phyloP scores from a whole-genome alignment of 2,113 vertebrate species.

The Mus spicilegus region DNA sequence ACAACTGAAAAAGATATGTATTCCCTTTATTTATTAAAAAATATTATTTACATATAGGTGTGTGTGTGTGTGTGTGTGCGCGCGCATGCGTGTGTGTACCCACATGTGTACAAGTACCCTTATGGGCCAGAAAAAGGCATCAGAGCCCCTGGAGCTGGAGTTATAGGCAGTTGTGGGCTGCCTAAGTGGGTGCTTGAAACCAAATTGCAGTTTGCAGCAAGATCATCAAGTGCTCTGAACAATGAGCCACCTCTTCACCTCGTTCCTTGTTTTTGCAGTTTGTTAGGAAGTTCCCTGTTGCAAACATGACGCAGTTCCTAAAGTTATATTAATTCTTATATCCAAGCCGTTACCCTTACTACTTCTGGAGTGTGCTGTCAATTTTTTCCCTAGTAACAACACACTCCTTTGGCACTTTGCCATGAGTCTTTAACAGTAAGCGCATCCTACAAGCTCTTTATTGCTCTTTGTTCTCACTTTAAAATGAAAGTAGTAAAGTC shows the following conservation, averaged over 20 bases:
- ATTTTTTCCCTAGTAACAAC: neutral
- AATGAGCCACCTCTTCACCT: neutral
- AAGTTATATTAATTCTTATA: neutral
- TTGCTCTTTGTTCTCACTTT: neutral
- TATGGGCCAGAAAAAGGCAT: neutral
- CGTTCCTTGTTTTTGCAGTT: neutral
- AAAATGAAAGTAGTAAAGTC: neutral
- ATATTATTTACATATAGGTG: neutral
- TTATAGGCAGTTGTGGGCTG: neutral
- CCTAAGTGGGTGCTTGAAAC: neutral
- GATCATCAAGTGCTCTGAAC: neutral
- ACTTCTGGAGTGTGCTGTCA: conserved; percentile 15
- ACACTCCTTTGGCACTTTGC: neutral
- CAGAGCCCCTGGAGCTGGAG: neutral
- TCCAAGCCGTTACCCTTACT: neutral
- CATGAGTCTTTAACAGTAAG: neutral
- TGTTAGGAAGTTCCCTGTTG: neutral
- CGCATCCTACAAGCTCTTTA: neutral
- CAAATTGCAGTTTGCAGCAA: neutral
- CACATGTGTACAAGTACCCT: neutral
- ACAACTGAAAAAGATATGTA: neutral
- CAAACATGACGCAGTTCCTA: neutral
- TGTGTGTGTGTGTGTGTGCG: neutral
- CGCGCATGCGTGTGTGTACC: neutral
- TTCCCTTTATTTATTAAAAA: neutral